Evolutionary conservation across 23 tunicate species (phyloP).

Genomic region (Trididemnum nubilum): DNA sequence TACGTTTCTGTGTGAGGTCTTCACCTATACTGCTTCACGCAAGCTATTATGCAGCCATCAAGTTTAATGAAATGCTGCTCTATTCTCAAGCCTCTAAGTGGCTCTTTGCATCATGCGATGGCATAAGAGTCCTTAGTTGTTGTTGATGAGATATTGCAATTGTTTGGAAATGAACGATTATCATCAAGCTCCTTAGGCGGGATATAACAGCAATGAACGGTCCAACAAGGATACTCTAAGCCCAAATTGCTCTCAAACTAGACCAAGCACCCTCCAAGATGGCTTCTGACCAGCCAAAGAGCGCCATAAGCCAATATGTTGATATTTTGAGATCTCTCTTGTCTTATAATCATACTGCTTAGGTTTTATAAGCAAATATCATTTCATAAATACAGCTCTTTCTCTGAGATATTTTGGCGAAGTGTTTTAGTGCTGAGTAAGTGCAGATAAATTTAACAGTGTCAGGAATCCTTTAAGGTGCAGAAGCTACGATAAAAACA

Average conservation of each 20-base stretch:
- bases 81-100: no score
- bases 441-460: no score
- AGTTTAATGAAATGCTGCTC: no score
- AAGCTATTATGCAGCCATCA: no score
- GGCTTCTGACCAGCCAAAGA: slow-evolving; percentile 42
- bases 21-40: no score
- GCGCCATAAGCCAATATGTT: slow-evolving; percentile 34
- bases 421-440: no score
- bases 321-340: slow-evolving; percentile 36
- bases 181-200: slow-evolving; percentile 11
- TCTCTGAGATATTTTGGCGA: no score
- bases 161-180: slow-evolving; percentile 8
- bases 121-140: background rate
- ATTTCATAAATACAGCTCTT: no score
- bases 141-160: slow-evolving; percentile 16
- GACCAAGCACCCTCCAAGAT: slow-evolving; percentile 61
- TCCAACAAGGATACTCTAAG: slow-evolving; percentile 43
- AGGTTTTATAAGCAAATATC: background rate
- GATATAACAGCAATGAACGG: slow-evolving; percentile 7
- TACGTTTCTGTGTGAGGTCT: no score
- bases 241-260: slow-evolving; percentile 55
- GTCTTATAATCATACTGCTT: background rate
- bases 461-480: no score
- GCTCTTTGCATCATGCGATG: background rate
- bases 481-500: no score